Evolutionary conservation across 2,797 vertebrate species (phyloP).

Genomic region (Acestrorhynchus altus): DNA sequence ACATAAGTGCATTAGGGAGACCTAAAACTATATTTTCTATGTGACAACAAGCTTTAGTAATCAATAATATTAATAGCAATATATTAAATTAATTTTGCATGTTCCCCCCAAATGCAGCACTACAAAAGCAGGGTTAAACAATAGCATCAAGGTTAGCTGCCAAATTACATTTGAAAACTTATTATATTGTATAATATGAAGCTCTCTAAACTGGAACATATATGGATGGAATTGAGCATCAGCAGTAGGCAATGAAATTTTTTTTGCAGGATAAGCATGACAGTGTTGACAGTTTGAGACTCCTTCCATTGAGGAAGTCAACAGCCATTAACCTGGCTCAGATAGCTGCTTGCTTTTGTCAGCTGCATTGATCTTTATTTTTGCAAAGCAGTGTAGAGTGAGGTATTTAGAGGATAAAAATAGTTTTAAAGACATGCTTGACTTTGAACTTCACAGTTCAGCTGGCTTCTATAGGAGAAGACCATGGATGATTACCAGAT

Average conservation of each 20-base stretch:
- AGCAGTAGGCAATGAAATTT: neutral
- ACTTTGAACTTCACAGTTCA: neutral
- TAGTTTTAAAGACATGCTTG: slow-evolving; percentile 10
- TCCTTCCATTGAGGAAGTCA: slow-evolving; percentile 10
- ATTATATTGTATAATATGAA: too few species aligned
- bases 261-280: neutral
- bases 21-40: too few species aligned
- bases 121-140: too few species aligned
- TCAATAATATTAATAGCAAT: too few species aligned
- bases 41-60: too few species aligned
- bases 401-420: slow-evolving; percentile 31
- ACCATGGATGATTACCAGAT: too few species aligned
- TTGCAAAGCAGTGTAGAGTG: slow-evolving; percentile 31
- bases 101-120: too few species aligned
- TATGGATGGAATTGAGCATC: neutral
- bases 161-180: too few species aligned
- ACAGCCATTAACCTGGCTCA: slow-evolving; percentile 35
- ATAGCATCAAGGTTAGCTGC: too few species aligned
- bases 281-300: slow-evolving; percentile 7
- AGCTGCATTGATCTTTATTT: slow-evolving; percentile 48
- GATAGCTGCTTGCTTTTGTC: slow-evolving; percentile 8
- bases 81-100: too few species aligned
- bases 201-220: neutral
- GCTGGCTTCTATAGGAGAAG: neutral
- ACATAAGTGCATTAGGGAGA: neutral